A percentile compares a stretch with the other conserved stretches of the same genome.
Conservation (phyloP, 2,888 invertebrate genomes). For the Seladonia tumulorum region DNA sequence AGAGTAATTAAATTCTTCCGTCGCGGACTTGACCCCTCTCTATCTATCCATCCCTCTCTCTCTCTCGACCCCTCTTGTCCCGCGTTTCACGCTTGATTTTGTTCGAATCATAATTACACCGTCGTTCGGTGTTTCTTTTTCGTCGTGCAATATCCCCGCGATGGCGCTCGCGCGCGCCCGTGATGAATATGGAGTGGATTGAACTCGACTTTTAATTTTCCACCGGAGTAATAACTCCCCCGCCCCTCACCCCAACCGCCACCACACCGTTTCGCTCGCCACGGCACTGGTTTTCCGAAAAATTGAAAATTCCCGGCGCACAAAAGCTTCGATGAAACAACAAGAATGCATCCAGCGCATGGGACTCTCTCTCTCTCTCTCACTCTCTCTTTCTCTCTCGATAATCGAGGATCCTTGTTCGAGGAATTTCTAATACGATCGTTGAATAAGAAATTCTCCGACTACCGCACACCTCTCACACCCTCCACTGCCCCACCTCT, state of each 20-base stretch:
- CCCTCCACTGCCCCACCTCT: not conserved
- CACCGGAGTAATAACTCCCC: constrained; percentile 9
- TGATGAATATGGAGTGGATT: constrained; percentile 14
- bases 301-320: constrained; percentile 1
- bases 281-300: not conserved
- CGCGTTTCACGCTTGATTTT: constrained; percentile 5
- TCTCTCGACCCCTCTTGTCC: not conserved
- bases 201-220: constrained; percentile 10
- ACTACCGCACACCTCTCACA: not conserved
- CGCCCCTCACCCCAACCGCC: not conserved
- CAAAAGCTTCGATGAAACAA: not conserved
- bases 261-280: not conserved
- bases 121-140: constrained; percentile 4
- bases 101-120: constrained; percentile 16
- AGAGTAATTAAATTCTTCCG: constrained; percentile 3
- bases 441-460: constrained; percentile 4
- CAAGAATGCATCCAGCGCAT: not conserved
- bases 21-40: not conserved
- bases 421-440: constrained; percentile 10
- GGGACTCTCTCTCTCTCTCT: not conserved
- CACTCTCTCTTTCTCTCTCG: not conserved
- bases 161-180: not conserved
- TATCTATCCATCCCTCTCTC: not conserved
- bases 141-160: not conserved
- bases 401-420: constrained; percentile 3